These are phyloP conservation scores for Psix sp. DNA, from an alignment of 1,140 invertebrate species.

Conservation along the genomic window DNA sequence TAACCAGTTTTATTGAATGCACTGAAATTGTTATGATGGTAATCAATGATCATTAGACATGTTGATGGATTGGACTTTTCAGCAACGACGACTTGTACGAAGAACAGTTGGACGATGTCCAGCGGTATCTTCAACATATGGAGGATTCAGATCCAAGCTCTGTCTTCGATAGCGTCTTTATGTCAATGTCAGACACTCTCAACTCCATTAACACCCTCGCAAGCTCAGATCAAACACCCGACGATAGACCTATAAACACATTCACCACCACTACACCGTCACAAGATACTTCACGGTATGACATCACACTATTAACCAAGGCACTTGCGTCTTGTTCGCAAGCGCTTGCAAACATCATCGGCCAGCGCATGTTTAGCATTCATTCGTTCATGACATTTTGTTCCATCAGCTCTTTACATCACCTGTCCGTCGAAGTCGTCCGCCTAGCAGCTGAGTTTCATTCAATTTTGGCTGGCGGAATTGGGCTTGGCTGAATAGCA, in stretches of 20 bases:
- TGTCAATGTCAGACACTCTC: conserved; percentile 76
- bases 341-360: conserved; percentile 50
- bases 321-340: conserved; percentile 53
- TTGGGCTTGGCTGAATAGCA: conserved; percentile 50
- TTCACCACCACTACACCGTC: conserved; percentile 72
- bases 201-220: conserved; percentile 76
- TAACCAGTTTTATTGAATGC: too few relatives aligned
- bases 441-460: conserved; percentile 15
- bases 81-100: conserved; percentile 69
- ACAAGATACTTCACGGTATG: conserved; percentile 74
- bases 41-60: conserved; percentile 24
- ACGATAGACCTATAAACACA: conserved; percentile 75
- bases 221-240: conserved; percentile 76
- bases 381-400: conserved; percentile 17
- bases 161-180: conserved; percentile 75
- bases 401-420: conserved; percentile 2
- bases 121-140: conserved; percentile 67
- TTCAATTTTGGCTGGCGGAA: conserved; percentile 32
- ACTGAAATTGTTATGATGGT: too few relatives aligned
- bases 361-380: conserved; percentile 41
- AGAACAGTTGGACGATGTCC: conserved; percentile 63
- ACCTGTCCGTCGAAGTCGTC: conserved; percentile 8
- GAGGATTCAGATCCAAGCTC: conserved; percentile 73
- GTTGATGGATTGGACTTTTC: conserved; percentile 67
- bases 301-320: conserved; percentile 34